Evolutionary conservation across 2,797 vertebrate genomes (phyloP).

Genomic region (Manis javanica): DNA sequence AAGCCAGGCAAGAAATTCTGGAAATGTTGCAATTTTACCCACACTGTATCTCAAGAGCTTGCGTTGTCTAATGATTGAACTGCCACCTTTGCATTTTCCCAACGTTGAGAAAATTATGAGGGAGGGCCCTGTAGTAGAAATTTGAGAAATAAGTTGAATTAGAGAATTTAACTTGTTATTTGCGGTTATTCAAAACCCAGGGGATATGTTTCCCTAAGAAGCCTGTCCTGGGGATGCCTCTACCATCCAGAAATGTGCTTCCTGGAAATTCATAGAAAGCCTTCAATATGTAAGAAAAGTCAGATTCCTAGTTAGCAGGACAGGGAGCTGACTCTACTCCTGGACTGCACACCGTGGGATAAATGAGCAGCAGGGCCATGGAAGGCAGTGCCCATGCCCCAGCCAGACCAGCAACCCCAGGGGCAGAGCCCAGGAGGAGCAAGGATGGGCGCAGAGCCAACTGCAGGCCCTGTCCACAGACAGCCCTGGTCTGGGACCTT

Average conservation of each 20-base stretch:
- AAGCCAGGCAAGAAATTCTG: too few species aligned
- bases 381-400: too few species aligned
- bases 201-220: constrained; percentile 71
- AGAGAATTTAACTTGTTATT: constrained; percentile 69
- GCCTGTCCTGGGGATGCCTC: constrained; percentile 49
- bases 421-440: not conserved
- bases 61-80: constrained; percentile 56
- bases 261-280: constrained; percentile 62
- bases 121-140: constrained; percentile 63
- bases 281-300: not conserved
- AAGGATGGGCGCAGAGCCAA: fast-evolving
- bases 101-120: constrained; percentile 62
- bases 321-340: not conserved
- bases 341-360: fast-evolving
- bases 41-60: not conserved
- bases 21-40: too few species aligned
- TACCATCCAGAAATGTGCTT: constrained; percentile 42
- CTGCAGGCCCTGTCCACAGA: too few species aligned
- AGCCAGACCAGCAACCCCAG: fast-evolving
- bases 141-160: constrained; percentile 65
- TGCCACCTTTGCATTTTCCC: constrained; percentile 56
- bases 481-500: not conserved
- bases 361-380: not conserved
- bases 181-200: constrained; percentile 73
- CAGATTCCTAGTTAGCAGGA: constrained; percentile 29